A percentile compares a stretch with the other conserved stretches of the same genome.
phyloP scores from a whole-genome alignment of 2,888 invertebrate species.

The Azorinus chamasolen region DNA sequence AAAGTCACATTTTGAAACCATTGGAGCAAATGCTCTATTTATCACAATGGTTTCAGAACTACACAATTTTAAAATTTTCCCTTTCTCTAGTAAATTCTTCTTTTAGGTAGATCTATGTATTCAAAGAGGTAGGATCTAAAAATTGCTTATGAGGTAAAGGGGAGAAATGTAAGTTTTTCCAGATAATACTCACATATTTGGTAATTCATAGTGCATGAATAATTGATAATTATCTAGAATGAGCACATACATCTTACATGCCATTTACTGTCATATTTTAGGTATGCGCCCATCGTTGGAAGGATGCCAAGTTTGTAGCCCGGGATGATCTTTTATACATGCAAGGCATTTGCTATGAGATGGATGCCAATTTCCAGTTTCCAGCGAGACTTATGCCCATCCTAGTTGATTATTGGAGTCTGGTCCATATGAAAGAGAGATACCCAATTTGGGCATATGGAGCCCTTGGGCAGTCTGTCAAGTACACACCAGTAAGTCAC shows the following conservation, averaged over 20 bases:
- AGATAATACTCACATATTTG: too few species aligned
- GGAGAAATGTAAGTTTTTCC: too few species aligned
- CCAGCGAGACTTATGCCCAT: slow-evolving; percentile 73
- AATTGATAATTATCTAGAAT: neutral
- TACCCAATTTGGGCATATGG: slow-evolving; percentile 72
- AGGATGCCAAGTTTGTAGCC: slow-evolving; percentile 64
- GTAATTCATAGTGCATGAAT: too few species aligned
- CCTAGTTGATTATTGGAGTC: slow-evolving; percentile 69
- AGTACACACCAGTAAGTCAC: slow-evolving; percentile 63
- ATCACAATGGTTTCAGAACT: too few species aligned
- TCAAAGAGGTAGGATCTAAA: too few species aligned
- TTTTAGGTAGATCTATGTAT: too few species aligned
- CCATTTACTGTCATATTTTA: slow-evolving; percentile 25
- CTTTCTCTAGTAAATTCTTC: too few species aligned
- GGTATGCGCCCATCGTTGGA: slow-evolving; percentile 82
- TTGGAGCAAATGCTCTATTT: too few species aligned
- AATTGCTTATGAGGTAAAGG: too few species aligned
- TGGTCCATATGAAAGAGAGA: slow-evolving; percentile 62
- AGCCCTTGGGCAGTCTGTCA: slow-evolving; percentile 63
- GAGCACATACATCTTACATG: neutral
- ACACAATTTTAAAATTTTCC: too few species aligned
- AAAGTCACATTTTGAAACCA: too few species aligned
- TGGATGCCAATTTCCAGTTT: slow-evolving; percentile 61
- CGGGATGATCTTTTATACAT: slow-evolving; percentile 71
- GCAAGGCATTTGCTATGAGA: slow-evolving; percentile 80